Evolutionary conservation across 2,113 vertebrate species (phyloP).

Genomic region (Neofelis nebulosa): DNA sequence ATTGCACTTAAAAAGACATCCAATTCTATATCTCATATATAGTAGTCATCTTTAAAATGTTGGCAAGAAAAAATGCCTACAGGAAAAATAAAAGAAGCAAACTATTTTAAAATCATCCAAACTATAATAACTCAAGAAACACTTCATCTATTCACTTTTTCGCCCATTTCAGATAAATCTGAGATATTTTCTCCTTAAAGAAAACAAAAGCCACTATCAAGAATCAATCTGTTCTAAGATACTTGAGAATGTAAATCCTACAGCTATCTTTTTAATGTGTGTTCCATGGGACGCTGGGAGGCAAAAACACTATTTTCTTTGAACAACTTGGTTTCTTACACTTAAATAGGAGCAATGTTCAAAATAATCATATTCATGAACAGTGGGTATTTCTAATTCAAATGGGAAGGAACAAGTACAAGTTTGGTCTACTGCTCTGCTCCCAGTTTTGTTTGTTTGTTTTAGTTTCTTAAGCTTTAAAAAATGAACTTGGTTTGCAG

Average conservation of each 20-base stretch:
- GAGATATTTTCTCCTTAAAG: conserved; percentile 64
- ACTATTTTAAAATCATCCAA: conserved; percentile 71
- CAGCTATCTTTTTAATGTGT: not conserved
- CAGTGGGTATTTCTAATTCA: not conserved
- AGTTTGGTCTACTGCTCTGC: not conserved
- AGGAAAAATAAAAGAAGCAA: conserved; percentile 67
- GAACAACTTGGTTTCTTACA: conserved; percentile 28
- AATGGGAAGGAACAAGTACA: not conserved
- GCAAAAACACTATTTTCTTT: not conserved
- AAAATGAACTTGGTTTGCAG: not conserved
- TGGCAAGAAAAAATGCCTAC: conserved; percentile 61
- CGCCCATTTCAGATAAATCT: not conserved
- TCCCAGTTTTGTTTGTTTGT: not conserved
- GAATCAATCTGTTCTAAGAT: conserved; percentile 25
- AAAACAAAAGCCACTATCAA: conserved; percentile 63
- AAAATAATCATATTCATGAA: conserved; percentile 28
- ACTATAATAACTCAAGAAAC: conserved; percentile 66
- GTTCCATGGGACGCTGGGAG: conserved; percentile 8
- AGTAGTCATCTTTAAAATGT: conserved; percentile 79
- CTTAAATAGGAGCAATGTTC: conserved; percentile 39
- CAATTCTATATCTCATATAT: conserved; percentile 72
- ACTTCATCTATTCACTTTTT: conserved; percentile 11
- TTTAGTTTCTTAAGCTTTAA: not conserved
- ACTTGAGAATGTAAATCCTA: not conserved
- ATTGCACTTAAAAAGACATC: conserved; percentile 79